Conservation (phyloP, 1,140 invertebrate genomes). For the Varroa destructor region DNA sequence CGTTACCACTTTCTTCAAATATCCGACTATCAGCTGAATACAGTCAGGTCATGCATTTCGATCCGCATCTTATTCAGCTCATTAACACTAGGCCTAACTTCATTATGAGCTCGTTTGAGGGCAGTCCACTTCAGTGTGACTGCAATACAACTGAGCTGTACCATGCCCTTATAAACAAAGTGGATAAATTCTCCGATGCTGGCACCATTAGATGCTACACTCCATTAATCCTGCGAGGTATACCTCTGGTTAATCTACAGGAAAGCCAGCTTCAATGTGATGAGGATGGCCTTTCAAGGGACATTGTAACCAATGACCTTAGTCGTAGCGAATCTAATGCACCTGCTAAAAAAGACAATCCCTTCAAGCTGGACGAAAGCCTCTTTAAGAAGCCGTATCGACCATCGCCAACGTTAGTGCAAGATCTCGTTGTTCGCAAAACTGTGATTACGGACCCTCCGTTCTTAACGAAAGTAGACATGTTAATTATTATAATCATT, state of each 20-base stretch:
- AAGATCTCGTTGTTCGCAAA: constrained; percentile 20
- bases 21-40: constrained; percentile 62
- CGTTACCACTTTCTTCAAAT: constrained; percentile 68
- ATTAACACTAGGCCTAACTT: constrained; percentile 64
- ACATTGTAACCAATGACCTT: neutral
- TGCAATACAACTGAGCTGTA: constrained; percentile 46
- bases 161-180: constrained; percentile 12
- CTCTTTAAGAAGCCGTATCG: constrained; percentile 3
- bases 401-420: constrained; percentile 6
- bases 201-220: constrained; percentile 59
- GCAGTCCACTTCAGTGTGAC: constrained; percentile 68
- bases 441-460: constrained; percentile 10
- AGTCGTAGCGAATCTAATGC: neutral
- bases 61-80: constrained; percentile 58
- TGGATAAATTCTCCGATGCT: constrained; percentile 38
- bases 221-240: constrained; percentile 42
- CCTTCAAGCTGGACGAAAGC: constrained; percentile 21
- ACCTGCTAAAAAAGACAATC: neutral
- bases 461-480: constrained; percentile 28
- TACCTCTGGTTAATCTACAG: constrained; percentile 20
- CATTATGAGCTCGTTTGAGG: constrained; percentile 53
- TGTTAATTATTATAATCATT: constrained; percentile 27
- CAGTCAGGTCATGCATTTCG: constrained; percentile 57
- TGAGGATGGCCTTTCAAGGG: neutral
- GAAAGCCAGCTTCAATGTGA: constrained; percentile 16